Conservation (phyloP, 2,888 invertebrate genomes). For the Chironomus riparius region DNA sequence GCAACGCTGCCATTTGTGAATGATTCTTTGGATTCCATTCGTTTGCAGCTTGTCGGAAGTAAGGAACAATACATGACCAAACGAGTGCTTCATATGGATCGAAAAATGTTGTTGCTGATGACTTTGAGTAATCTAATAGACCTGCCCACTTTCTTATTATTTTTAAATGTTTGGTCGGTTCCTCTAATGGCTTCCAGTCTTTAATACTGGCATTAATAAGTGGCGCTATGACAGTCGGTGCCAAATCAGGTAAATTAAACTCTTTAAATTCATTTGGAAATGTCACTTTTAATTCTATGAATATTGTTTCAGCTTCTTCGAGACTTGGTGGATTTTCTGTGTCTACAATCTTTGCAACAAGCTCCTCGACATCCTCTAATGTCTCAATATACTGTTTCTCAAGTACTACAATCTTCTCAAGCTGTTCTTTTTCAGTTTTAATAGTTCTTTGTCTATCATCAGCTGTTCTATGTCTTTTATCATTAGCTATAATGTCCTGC, state of each 20-base stretch:
- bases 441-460: conserved; percentile 47
- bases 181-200: conserved; percentile 69
- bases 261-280: conserved; percentile 70
- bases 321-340: conserved; percentile 41
- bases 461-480: conserved; percentile 64
- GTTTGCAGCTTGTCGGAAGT: conserved; percentile 53
- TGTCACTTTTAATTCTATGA: conserved; percentile 47
- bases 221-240: conserved; percentile 75
- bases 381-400: conserved; percentile 66
- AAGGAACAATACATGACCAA: conserved; percentile 84
- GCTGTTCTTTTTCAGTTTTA: conserved; percentile 60
- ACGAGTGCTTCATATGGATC: conserved; percentile 72
- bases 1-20: conserved; percentile 64
- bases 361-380: conserved; percentile 56
- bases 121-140: conserved; percentile 43
- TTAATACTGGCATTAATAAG: conserved; percentile 65
- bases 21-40: conserved; percentile 79
- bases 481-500: conserved; percentile 86
- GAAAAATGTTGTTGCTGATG: conserved; percentile 38
- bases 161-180: conserved; percentile 55
- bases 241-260: conserved; percentile 74
- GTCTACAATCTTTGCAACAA: conserved; percentile 51
- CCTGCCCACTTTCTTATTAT: conserved; percentile 62
- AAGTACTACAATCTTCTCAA: conserved; percentile 56
- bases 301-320: conserved; percentile 42